Conservation (phyloP, 2,888 invertebrate species). For the Rhyacophila evoluta region DNA sequence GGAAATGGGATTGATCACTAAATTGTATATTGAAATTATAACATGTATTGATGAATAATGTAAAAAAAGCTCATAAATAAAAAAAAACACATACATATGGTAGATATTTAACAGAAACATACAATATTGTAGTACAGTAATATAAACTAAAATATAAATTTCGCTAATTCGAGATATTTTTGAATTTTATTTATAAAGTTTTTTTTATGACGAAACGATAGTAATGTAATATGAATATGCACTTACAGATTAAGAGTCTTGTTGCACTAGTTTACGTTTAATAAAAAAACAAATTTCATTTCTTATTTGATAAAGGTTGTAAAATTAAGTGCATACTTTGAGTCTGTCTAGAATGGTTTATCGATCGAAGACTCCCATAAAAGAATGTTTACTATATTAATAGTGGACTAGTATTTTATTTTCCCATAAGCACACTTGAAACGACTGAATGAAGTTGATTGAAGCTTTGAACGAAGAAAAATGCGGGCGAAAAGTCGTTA, state of each 20-base stretch:
- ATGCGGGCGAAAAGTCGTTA: not conserved
- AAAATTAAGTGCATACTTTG: conserved; percentile 1
- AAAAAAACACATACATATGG: no score
- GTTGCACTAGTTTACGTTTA: not conserved
- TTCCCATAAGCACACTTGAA: not conserved
- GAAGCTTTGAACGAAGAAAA: not conserved
- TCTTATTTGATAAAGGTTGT: not conserved
- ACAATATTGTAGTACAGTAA: no score
- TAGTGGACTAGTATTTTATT: not conserved
- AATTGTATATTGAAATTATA: no score
- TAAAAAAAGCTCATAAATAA: no score
- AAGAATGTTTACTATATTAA: not conserved
- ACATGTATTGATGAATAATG: no score
- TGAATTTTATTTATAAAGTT: no score
- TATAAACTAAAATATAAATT: no score
- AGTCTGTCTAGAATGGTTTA: not conserved
- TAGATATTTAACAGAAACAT: no score
- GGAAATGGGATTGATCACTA: no score
- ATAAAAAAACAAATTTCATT: not conserved
- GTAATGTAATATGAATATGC: not conserved
- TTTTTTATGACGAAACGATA: no score
- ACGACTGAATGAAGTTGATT: not conserved
- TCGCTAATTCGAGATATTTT: no score
- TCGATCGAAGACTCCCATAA: not conserved
- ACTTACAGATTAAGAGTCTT: not conserved